Percentiles rank a stretch among this genome's conserved stretches.
phyloP scores from a whole-genome alignment of 2,888 invertebrate genomes.

The Erebia ligea region DNA sequence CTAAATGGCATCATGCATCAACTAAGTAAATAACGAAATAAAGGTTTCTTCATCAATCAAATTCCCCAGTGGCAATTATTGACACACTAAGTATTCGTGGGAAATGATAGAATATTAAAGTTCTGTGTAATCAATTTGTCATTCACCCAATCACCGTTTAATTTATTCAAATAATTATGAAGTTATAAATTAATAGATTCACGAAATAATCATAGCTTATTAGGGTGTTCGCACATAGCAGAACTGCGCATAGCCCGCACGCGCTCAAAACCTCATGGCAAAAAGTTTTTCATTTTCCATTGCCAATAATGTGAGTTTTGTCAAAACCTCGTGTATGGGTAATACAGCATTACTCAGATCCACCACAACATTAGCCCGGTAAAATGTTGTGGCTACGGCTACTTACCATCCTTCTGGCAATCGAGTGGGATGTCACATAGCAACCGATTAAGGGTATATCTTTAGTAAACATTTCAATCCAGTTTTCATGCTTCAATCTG shows the following conservation, averaged over 20 bases:
- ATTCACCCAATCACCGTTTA: slow-evolving; percentile 5
- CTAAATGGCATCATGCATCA: no score
- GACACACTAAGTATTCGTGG: neutral
- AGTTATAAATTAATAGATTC: slow-evolving; percentile 36
- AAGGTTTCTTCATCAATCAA: neutral
- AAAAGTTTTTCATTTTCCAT: neutral
- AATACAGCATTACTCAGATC: no score
- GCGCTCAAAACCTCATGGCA: neutral
- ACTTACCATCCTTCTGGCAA: no score
- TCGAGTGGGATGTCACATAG: no score
- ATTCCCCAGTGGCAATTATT: neutral
- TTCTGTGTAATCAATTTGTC: slow-evolving; percentile 14
- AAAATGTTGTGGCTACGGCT: no score
- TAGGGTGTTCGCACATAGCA: neutral
- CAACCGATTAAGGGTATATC: no score
- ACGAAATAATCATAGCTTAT: slow-evolving; percentile 40
- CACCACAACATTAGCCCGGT: no score
- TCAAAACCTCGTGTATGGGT: no score
- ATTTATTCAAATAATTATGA: slow-evolving; percentile 16
- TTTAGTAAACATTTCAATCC: no score
- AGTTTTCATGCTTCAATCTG: no score
- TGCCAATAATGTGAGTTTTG: neutral
- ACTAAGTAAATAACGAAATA: no score
- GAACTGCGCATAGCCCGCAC: no score
- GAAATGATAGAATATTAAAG: neutral